These are phyloP conservation scores for Rhinoraja longicauda DNA, from an alignment of 2,797 vertebrate species.

Conservation along the genomic window DNA sequence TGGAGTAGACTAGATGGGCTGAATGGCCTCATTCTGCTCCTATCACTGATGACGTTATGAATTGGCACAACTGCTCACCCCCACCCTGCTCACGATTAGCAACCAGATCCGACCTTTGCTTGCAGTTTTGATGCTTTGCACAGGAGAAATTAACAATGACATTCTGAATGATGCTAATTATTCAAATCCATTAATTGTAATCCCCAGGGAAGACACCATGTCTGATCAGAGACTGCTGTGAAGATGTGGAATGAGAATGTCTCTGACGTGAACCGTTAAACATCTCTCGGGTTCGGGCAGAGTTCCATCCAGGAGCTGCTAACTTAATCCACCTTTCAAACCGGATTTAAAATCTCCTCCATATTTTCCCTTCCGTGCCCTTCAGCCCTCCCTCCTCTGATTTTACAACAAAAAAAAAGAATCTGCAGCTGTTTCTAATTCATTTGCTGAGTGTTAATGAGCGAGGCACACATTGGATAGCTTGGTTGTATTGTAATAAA, in stretches of 20 bases:
- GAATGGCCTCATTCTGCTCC: too few species aligned
- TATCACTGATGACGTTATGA: too few species aligned
- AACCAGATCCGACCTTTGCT: background rate
- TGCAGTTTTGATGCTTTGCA: background rate
- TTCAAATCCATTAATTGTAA: background rate
- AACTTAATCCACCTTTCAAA: background rate
- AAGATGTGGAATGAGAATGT: background rate
- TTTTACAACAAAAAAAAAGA: background rate
- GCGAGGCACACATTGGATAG: background rate
- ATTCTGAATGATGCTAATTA: background rate
- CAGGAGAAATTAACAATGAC: background rate
- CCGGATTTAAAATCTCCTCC: background rate
- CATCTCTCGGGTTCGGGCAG: background rate
- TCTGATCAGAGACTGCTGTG: background rate
- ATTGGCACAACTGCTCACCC: background rate
- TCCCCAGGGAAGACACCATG: background rate
- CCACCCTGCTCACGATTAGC: background rate
- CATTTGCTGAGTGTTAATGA: background rate
- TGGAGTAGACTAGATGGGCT: too few species aligned
- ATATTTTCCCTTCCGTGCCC: background rate
- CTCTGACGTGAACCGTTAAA: background rate
- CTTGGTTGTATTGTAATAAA: background rate
- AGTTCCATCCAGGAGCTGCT: background rate
- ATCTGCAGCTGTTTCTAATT: too few species aligned
- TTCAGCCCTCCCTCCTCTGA: background rate